These are phyloP conservation scores for Vicugna pacos DNA, from an alignment of 2,113 vertebrate genomes.

Conservation along the genomic window DNA sequence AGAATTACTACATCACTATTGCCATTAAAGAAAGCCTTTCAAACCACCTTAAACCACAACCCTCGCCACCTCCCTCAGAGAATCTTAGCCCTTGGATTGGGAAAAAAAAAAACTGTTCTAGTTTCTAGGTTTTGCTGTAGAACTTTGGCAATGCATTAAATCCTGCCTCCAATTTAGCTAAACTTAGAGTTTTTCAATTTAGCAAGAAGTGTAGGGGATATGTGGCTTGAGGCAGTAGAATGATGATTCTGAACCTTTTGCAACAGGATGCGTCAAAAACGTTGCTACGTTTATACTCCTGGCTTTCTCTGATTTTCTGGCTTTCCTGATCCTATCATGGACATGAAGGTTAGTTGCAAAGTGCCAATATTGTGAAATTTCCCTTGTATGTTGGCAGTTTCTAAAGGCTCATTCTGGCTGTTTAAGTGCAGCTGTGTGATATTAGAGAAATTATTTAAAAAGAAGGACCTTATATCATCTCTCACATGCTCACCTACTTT, in stretches of 20 bases:
- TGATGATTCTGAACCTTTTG: not conserved
- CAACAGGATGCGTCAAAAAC: not conserved
- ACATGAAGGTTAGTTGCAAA: not conserved
- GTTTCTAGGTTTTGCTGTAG: not conserved
- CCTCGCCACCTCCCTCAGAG: not conserved
- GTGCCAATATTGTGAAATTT: not conserved
- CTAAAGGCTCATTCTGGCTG: not conserved
- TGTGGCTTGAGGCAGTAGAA: not conserved
- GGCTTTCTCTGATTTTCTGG: not conserved
- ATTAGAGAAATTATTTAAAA: conserved; percentile 30
- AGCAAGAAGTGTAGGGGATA: not conserved
- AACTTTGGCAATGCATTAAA: not conserved
- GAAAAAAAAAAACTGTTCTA: not conserved
- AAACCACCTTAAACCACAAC: not conserved
- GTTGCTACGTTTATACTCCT: not conserved
- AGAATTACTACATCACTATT: not conserved
- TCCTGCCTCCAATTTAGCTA: not conserved
- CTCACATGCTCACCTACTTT: not conserved
- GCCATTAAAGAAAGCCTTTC: not conserved
- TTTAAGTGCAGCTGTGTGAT: not conserved
- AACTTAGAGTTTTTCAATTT: not conserved
- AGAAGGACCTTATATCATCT: not conserved
- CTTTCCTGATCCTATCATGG: not conserved
- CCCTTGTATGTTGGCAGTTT: not conserved
- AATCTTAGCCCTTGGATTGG: not conserved